Conservation (phyloP, 2,113 vertebrate species). For the Ailuropoda melanoleuca region DNA sequence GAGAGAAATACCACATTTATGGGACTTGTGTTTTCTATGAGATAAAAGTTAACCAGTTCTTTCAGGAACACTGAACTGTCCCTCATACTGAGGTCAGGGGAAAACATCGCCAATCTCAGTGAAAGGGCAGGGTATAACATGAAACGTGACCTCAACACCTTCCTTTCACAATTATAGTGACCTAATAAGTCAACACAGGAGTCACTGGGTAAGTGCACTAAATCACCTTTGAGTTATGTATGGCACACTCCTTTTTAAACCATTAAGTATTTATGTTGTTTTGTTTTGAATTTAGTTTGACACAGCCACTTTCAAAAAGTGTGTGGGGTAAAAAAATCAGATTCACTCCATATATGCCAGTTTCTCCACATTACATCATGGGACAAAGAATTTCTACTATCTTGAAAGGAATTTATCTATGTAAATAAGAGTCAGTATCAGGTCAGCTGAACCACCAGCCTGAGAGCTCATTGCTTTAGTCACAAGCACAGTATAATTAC, state of each 20-base stretch:
- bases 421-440: background rate
- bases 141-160: background rate
- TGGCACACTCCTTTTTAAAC: background rate
- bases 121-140: background rate
- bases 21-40: background rate
- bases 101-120: background rate
- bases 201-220: background rate
- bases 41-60: background rate
- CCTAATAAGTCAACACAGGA: background rate
- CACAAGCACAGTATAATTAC: background rate
- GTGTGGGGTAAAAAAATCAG: background rate
- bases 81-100: background rate
- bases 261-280: background rate
- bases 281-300: background rate
- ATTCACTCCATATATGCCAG: background rate
- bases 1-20: background rate
- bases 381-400: background rate
- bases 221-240: background rate
- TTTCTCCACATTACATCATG: background rate
- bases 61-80: background rate
- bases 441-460: background rate
- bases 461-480: background rate
- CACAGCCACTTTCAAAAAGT: background rate
- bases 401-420: background rate
- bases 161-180: background rate